Percentiles rank a stretch among this genome's conserved stretches.
phyloP scores from a whole-genome alignment of 2,113 vertebrate genomes.

The Epinephelus moara region DNA sequence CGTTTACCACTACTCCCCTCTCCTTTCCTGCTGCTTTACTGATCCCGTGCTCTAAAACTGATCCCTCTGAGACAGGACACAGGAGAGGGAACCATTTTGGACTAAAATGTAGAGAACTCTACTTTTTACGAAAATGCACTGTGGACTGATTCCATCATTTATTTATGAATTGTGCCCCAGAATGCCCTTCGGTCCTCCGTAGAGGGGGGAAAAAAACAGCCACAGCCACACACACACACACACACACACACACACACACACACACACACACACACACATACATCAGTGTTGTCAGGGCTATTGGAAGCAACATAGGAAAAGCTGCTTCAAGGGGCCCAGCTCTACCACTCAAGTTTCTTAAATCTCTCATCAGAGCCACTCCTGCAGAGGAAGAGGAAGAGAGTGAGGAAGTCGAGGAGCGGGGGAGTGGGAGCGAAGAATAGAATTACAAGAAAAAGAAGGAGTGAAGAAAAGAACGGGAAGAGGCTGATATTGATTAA shows the following conservation, averaged over 20 bases:
- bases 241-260: constrained; percentile 12
- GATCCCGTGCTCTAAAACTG: constrained; percentile 34
- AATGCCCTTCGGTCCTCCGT: constrained; percentile 52
- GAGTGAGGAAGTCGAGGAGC: constrained; percentile 10
- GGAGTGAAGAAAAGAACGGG: constrained; percentile 31
- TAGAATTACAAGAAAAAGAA: constrained; percentile 56
- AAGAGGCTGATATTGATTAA: constrained; percentile 57
- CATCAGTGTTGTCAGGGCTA: constrained; percentile 42
- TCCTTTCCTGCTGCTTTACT: constrained; percentile 26
- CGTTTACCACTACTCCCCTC: constrained; percentile 35
- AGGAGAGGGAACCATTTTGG: constrained; percentile 68
- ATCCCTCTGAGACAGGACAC: constrained; percentile 59
- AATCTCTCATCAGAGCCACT: constrained; percentile 58
- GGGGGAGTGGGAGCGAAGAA: constrained; percentile 46
- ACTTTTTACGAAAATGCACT: constrained; percentile 71
- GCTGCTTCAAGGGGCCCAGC: constrained; percentile 50
- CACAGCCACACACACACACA: background rate
- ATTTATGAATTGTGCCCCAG: constrained; percentile 69
- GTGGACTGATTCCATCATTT: constrained; percentile 75
- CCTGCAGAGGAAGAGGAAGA: constrained; percentile 25
- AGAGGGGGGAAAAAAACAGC: constrained; percentile 13
- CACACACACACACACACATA: constrained; percentile 16
- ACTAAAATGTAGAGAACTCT: constrained; percentile 61
- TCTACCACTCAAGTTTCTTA: constrained; percentile 57
- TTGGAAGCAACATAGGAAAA: constrained; percentile 43